Evolutionary conservation across 2,113 vertebrate genomes (phyloP).

Genomic region (Rattus rattus): DNA sequence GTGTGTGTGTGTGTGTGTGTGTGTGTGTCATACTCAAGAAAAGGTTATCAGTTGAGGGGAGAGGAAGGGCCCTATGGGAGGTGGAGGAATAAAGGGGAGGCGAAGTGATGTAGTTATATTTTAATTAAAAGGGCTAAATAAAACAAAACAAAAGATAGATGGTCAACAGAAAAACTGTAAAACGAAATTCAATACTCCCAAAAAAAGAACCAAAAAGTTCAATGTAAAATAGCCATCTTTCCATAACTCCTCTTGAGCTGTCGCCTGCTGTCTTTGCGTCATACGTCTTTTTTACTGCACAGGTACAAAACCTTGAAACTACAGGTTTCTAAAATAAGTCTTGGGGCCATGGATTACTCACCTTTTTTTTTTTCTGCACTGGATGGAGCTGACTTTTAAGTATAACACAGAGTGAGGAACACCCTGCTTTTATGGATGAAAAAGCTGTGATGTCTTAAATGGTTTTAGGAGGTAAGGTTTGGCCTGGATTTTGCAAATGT

Average conservation of each 20-base stretch:
- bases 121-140: background rate
- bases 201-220: background rate
- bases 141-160: background rate
- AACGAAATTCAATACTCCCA: background rate
- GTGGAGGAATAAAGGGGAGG: background rate
- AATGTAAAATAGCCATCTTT: slow-evolving; percentile 14
- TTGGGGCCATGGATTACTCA: background rate
- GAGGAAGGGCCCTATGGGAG: background rate
- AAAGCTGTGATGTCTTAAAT: background rate
- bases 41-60: background rate
- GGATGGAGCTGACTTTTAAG: background rate
- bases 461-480: background rate
- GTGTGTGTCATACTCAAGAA: background rate
- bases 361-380: background rate
- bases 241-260: background rate
- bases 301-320: background rate
- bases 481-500: background rate
- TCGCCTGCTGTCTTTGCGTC: background rate
- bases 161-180: background rate
- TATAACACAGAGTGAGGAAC: background rate
- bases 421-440: background rate
- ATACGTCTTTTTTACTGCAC: background rate
- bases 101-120: background rate
- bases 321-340: slow-evolving; percentile 37
- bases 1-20: background rate